These are phyloP conservation scores for Morpho helenor DNA, from an alignment of 2,888 invertebrate species.

Conservation along the genomic window DNA sequence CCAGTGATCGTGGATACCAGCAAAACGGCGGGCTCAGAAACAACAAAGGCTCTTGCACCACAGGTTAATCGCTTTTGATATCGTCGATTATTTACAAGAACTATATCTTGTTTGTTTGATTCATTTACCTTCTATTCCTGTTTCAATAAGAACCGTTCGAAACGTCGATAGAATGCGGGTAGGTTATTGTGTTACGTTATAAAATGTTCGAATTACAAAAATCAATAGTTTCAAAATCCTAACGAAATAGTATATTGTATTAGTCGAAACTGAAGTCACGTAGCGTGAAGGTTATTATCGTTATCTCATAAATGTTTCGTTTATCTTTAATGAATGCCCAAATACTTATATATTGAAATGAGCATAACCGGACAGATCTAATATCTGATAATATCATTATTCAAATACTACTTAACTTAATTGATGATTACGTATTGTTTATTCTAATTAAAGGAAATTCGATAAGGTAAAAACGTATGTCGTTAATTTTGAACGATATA, in stretches of 20 bases:
- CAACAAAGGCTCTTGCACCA: constrained; percentile 61
- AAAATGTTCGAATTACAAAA: background rate
- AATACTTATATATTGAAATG: constrained; percentile 1
- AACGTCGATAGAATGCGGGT: constrained; percentile 5
- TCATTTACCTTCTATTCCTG: too few species aligned
- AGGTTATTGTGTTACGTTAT: constrained; percentile 2
- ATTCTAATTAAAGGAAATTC: too few species aligned
- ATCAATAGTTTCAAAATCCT: background rate
- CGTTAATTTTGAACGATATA: too few species aligned
- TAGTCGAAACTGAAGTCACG: constrained; percentile 7
- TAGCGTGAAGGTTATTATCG: constrained; percentile 6
- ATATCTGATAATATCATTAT: background rate
- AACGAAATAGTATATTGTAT: background rate
- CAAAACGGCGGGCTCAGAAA: constrained; percentile 65
- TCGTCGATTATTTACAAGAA: constrained; percentile 14
- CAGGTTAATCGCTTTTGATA: constrained; percentile 47
- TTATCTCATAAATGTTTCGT: constrained; percentile 9
- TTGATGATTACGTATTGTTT: too few species aligned
- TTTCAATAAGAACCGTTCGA: background rate
- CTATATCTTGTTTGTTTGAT: too few species aligned
- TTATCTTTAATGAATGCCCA: constrained; percentile 4
- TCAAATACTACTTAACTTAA: background rate
- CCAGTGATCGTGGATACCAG: constrained; percentile 53
- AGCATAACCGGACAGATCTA: constrained; percentile 2
- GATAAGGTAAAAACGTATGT: too few species aligned